phyloP scores from a whole-genome alignment of 2,888 invertebrate species.

The Parnassius glacialis region DNA sequence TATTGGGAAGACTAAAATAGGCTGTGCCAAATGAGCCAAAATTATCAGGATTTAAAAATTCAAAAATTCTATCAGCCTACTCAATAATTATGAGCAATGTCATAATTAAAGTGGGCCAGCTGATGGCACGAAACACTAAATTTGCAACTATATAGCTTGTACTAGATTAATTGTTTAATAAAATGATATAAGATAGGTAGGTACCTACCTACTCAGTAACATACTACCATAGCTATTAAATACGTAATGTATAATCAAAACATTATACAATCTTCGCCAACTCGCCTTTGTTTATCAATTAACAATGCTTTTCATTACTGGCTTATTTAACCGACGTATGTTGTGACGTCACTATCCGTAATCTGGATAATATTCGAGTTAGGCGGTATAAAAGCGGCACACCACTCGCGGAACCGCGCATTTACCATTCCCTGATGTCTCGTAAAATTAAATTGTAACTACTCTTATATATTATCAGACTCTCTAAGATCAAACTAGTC shows the following conservation, averaged over 20 bases:
- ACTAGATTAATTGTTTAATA: neutral
- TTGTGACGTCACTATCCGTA: slow-evolving; percentile 12
- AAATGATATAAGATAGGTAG: neutral
- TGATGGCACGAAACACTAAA: too few relatives aligned
- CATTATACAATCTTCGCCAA: neutral
- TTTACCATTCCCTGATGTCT: slow-evolving; percentile 62
- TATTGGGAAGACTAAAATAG: too few relatives aligned
- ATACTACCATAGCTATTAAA: slow-evolving; percentile 5
- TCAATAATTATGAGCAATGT: neutral
- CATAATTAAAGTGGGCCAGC: too few relatives aligned
- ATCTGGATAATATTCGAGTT: slow-evolving; percentile 39
- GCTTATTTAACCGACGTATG: slow-evolving; percentile 2
- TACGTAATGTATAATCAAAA: neutral
- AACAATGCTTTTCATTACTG: slow-evolving; percentile 19
- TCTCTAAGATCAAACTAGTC: slow-evolving; percentile 51
- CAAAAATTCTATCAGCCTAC: neutral
- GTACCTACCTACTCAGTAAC: neutral
- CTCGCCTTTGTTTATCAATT: slow-evolving; percentile 24
- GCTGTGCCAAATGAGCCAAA: too few relatives aligned
- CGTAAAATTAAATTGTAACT: slow-evolving; percentile 76
- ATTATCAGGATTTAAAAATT: too few relatives aligned
- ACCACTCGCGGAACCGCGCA: slow-evolving; percentile 57
- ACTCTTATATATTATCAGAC: slow-evolving; percentile 53
- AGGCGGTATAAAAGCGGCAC: slow-evolving; percentile 36
- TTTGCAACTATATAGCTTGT: too few relatives aligned